Percentiles rank a stretch among this genome's conserved stretches.
These are phyloP conservation scores for Pilophorus perplexus DNA, from an alignment of 2,888 invertebrate genomes.

Conservation along the genomic window DNA sequence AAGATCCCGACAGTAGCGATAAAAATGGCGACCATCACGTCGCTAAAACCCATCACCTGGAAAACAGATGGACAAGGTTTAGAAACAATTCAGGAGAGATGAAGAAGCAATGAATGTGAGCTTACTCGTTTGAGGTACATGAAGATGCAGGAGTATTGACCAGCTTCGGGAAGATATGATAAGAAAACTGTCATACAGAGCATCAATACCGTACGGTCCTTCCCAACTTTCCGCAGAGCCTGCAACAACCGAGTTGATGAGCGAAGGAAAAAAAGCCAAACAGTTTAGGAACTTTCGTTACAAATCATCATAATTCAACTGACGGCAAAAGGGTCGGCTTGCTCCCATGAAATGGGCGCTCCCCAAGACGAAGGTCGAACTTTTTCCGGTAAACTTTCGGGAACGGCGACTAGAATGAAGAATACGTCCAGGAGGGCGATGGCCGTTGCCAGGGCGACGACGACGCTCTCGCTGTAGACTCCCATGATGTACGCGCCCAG, in stretches of 20 bases:
- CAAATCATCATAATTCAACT: too few relatives aligned
- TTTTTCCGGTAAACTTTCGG: constrained; percentile 96
- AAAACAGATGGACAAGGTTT: constrained; percentile 25
- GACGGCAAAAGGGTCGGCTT: constrained; percentile 94
- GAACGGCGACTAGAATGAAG: constrained; percentile 96
- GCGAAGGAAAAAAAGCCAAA: too few relatives aligned
- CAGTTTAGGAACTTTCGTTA: too few relatives aligned
- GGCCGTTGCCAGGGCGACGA: constrained; percentile 92
- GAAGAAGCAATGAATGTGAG: background rate
- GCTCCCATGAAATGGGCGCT: constrained; percentile 92
- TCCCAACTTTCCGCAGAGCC: constrained; percentile 86
- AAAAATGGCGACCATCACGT: constrained; percentile 93
- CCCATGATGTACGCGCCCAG: constrained; percentile 87
- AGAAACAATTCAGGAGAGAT: background rate
- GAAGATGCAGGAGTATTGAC: constrained; percentile 99
- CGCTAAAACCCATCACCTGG: constrained; percentile 89
- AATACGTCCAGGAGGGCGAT: constrained; percentile 95
- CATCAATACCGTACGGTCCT: constrained; percentile 93
- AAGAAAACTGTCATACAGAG: constrained; percentile 96
- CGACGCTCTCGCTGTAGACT: constrained; percentile 77
- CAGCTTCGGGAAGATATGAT: constrained; percentile 96
- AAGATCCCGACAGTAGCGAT: constrained; percentile 95
- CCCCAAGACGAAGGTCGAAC: constrained; percentile 76
- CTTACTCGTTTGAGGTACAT: constrained; percentile 91
- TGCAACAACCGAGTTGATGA: constrained; percentile 48